These are phyloP conservation scores for Corvus cornix DNA, from an alignment of 2,113 vertebrate species.

Conservation along the genomic window DNA sequence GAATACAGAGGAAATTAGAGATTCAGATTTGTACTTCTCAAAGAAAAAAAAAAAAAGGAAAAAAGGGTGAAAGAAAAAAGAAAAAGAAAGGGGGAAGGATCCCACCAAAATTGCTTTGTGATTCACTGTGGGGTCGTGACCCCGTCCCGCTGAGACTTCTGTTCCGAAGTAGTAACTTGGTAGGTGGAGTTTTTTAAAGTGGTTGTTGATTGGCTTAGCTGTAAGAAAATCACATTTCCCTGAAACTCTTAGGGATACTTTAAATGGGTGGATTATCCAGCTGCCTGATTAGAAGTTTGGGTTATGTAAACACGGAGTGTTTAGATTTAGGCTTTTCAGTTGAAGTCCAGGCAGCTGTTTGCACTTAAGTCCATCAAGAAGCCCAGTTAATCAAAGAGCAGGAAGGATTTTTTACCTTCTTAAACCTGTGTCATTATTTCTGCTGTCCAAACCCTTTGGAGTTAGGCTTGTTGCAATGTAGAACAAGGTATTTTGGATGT, in stretches of 20 bases:
- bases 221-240: slow-evolving; percentile 78
- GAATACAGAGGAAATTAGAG: slow-evolving; percentile 57
- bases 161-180: slow-evolving; percentile 51
- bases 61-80: background rate
- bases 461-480: slow-evolving; percentile 56
- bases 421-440: slow-evolving; percentile 76
- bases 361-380: slow-evolving; percentile 79
- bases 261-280: slow-evolving; percentile 81
- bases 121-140: slow-evolving; percentile 52
- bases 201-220: slow-evolving; percentile 74
- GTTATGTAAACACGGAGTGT: slow-evolving; percentile 81
- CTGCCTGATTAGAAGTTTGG: slow-evolving; percentile 82
- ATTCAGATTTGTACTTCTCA: slow-evolving; percentile 34
- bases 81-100: slow-evolving; percentile 23
- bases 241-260: slow-evolving; percentile 79
- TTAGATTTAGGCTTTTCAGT: slow-evolving; percentile 82
- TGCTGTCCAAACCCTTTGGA: slow-evolving; percentile 71
- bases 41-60: background rate
- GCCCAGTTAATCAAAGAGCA: slow-evolving; percentile 81
- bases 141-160: slow-evolving; percentile 31
- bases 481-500: slow-evolving; percentile 53
- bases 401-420: slow-evolving; percentile 77
- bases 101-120: slow-evolving; percentile 62
- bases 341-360: slow-evolving; percentile 81
- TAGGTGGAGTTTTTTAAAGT: slow-evolving; percentile 65